Base-by-base conservation (phyloP, 2,113 vertebrate genomes). In the Pomatostomus ruficeps region DNA sequence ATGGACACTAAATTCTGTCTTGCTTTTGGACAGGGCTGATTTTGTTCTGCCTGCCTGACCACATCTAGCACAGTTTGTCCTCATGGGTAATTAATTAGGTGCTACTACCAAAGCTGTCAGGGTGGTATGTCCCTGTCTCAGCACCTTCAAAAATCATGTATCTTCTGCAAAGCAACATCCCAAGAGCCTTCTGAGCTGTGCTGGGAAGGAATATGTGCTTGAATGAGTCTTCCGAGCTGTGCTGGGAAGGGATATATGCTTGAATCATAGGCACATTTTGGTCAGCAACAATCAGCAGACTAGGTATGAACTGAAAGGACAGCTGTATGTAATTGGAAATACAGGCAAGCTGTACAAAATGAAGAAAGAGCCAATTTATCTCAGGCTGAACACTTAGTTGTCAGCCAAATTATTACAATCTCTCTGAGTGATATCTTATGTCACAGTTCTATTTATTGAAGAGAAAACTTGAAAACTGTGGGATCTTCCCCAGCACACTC, bases 171-270 rank as follows among this genome's bases (percentile, higher is more conserved):
- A 89, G 23, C 15, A 46, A 9, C 14, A 73, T 40, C 52, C 31
- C 40, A 59, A 72, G 43, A 84, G 12, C 26, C 33, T 76, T 85
- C 42, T 38, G 51, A 83, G 61, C 18, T 86, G 33, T 42, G n/a
- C 31, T 2, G 2, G 54, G 12, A 42, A 1, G 0, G 33, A 11
- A 42, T 33, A 36, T 16, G 22, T n/a, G 16, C 7, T 73, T 72
- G 40, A 85, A 65, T 57, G 40, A 14, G n/a, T n/a, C n/a, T n/a
- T n/a, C n/a, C n/a, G 49, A 83, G 65, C 18, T 86, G n/a, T 42
- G n/a, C 31, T 2, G 3, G 52, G 11, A 42, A 1, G 0, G 33
- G 12, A 42, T 33, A 36, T 16, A 20, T n/a, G 15, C 7, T 72
- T 72, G 40, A 85, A 65, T 57, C 71, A 88, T 52, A 80, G 54